Conservation (phyloP, 2,797 vertebrate species). For the Intellagama lesueurii region DNA sequence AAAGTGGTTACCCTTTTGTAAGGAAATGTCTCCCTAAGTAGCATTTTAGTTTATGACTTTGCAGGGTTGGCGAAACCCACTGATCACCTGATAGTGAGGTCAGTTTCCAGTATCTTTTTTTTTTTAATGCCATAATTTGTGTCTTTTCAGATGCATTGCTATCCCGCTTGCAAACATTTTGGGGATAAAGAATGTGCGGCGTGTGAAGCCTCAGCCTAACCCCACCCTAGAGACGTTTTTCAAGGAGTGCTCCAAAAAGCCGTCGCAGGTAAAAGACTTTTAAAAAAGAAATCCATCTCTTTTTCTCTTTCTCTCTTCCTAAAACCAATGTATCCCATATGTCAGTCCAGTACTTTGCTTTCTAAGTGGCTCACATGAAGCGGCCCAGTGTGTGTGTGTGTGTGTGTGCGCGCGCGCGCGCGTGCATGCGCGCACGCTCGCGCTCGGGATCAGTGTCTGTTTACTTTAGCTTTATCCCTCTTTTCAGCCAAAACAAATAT, state of each 20-base stretch:
- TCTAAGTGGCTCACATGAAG: background rate
- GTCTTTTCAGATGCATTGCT: conserved; percentile 85
- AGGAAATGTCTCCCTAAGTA: no score
- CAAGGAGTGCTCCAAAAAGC: conserved; percentile 78
- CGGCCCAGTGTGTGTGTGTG: no score
- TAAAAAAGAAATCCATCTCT: conserved; percentile 25
- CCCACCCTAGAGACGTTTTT: conserved; percentile 86
- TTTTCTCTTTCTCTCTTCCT: no score
- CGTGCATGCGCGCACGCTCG: no score
- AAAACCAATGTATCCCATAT: background rate
- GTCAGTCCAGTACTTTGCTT: background rate
- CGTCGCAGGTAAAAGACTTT: conserved; percentile 84
- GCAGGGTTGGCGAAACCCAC: background rate
- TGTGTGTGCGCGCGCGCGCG: no score
- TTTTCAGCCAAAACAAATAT: background rate
- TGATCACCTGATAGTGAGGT: background rate
- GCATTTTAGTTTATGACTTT: background rate
- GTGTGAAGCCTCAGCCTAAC: conserved; percentile 80
- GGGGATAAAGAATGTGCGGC: conserved; percentile 83
- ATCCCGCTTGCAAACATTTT: conserved; percentile 83
- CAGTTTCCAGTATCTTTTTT: no score
- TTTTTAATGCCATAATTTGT: conserved; percentile 30
- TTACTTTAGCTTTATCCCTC: background rate
- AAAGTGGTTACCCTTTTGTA: background rate
- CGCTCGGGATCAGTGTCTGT: background rate